Conservation (phyloP, 1,140 invertebrate genomes). For the Campoletis sonorensis region DNA sequence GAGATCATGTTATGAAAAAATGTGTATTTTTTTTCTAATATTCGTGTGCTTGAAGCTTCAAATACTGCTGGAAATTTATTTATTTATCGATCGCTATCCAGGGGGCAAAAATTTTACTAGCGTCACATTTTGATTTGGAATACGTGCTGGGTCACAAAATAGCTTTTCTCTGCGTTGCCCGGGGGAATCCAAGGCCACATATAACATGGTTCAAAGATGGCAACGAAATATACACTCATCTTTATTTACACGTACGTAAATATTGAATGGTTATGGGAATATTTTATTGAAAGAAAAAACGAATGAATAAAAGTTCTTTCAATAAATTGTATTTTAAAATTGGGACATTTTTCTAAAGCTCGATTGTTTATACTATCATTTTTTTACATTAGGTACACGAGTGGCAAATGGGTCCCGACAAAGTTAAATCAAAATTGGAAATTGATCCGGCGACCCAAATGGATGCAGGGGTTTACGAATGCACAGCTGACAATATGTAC, state of each 20-base stretch:
- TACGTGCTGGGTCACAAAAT: constrained; percentile 96
- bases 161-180: constrained; percentile 91
- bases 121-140: constrained; percentile 95
- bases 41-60: background rate
- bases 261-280: background rate
- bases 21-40: too few species aligned
- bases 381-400: constrained; percentile 84
- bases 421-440: constrained; percentile 93
- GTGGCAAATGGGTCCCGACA: constrained; percentile 88
- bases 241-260: constrained; percentile 88
- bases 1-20: too few species aligned
- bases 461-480: constrained; percentile 94
- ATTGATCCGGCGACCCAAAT: constrained; percentile 95
- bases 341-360: background rate
- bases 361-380: background rate
- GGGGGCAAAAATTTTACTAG: constrained; percentile 93
- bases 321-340: background rate
- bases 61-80: background rate
- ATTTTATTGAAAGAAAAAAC: background rate
- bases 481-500: constrained; percentile 95
- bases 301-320: background rate
- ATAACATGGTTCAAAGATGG: constrained; percentile 97
- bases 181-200: constrained; percentile 88
- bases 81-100: constrained; percentile 70
- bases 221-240: constrained; percentile 90